Evolutionary conservation across 35 echinoderm and acorn worm species (phyloP).

Genomic region (Apostichopus japonicus): DNA sequence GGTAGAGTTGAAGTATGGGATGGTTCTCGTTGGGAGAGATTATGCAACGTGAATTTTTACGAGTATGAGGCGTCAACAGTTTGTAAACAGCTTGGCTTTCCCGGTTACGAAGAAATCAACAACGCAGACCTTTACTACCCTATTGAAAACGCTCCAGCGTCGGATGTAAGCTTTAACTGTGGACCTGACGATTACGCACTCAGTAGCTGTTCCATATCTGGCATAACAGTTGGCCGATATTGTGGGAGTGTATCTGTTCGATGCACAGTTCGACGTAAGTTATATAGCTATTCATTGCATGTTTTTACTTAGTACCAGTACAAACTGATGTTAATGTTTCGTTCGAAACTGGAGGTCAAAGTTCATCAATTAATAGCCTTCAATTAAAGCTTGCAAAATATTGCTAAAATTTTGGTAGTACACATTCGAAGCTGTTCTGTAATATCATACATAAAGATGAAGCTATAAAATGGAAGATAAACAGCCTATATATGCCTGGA

Average conservation of each 20-base stretch:
- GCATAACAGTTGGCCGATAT: neutral
- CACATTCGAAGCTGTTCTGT: too few species aligned
- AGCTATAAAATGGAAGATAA: too few species aligned
- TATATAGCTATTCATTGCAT: too few species aligned
- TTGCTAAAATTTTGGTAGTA: too few species aligned
- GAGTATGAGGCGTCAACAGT: neutral
- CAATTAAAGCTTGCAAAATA: too few species aligned
- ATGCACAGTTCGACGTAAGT: neutral
- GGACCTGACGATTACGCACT: neutral
- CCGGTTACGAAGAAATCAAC: neutral
- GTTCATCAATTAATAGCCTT: too few species aligned
- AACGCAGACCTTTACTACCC: neutral
- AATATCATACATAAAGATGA: too few species aligned
- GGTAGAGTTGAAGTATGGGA: conserved; percentile 12
- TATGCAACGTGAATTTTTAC: neutral
- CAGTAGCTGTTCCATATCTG: neutral
- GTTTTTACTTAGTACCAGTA: too few species aligned
- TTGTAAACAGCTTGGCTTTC: conserved; percentile 10
- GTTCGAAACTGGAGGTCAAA: too few species aligned
- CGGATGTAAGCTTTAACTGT: neutral
- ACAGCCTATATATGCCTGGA: too few species aligned
- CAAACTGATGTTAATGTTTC: too few species aligned
- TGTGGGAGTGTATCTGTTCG: neutral
- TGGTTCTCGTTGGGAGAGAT: neutral
- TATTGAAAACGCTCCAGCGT: neutral